Percentiles rank a stretch among this genome's conserved stretches.
These are phyloP conservation scores for Drosophila chauvacae DNA, from an alignment of 1,140 invertebrate genomes.

Conservation along the genomic window DNA sequence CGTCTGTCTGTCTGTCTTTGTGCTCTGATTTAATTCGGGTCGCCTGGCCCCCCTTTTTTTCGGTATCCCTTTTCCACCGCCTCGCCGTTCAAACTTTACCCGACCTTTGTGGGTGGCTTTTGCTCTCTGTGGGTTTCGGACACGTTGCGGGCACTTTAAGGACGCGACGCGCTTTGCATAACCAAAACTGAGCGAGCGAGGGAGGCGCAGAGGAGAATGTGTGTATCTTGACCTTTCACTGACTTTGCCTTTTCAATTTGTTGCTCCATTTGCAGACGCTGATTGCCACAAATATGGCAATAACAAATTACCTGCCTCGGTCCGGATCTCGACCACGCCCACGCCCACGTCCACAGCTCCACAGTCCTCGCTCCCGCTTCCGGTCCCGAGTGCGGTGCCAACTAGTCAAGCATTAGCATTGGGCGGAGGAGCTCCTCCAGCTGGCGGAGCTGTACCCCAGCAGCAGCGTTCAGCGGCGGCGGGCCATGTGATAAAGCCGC, in stretches of 20 bases:
- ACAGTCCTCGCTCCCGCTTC: slow-evolving; percentile 28
- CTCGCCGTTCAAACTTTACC: slow-evolving; percentile 17
- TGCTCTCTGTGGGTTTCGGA: slow-evolving; percentile 4
- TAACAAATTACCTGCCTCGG: slow-evolving; percentile 62
- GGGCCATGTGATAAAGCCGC: slow-evolving; percentile 56
- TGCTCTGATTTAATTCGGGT: slow-evolving; percentile 70
- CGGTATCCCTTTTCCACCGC: slow-evolving; percentile 16
- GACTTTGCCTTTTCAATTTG: slow-evolving; percentile 54
- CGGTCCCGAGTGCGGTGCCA: slow-evolving; percentile 39
- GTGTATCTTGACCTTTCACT: slow-evolving; percentile 44
- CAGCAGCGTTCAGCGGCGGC: slow-evolving; percentile 7
- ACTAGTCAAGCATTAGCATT: slow-evolving; percentile 58
- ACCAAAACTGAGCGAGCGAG: slow-evolving; percentile 28
- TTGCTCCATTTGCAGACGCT: slow-evolving; percentile 72
- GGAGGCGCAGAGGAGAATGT: background rate
- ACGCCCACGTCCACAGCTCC: slow-evolving; percentile 15
- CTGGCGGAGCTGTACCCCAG: slow-evolving; percentile 18
- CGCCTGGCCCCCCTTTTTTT: slow-evolving; percentile 4
- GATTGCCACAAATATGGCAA: slow-evolving; percentile 77
- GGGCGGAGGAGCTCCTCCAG: slow-evolving; percentile 5
- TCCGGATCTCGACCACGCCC: slow-evolving; percentile 25
- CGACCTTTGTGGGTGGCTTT: slow-evolving; percentile 43
- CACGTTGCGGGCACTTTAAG: slow-evolving; percentile 75
- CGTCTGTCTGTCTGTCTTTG: slow-evolving; percentile 1
- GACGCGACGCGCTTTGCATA: slow-evolving; percentile 69